Conservation (phyloP, 2,888 invertebrate genomes). For the Idaea aversata region DNA sequence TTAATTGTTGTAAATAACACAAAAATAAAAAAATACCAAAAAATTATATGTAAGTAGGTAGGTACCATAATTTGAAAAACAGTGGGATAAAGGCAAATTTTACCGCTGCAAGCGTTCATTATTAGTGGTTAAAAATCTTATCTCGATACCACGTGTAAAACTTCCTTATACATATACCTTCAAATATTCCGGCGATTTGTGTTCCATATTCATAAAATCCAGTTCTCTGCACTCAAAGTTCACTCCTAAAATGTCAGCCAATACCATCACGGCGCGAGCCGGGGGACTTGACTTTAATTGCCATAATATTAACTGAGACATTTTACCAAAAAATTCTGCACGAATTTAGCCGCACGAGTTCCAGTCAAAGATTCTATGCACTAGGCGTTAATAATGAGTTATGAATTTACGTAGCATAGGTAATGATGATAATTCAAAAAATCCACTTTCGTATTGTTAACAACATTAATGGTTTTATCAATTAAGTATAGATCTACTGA, state of each 20-base stretch:
- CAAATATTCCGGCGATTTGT: conserved; percentile 33
- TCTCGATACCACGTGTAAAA: too few species aligned
- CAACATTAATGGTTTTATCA: neutral
- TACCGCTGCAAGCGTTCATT: too few species aligned
- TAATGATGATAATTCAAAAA: neutral
- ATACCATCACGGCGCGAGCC: conserved; percentile 32
- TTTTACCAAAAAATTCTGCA: neutral
- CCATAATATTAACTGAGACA: conserved; percentile 27
- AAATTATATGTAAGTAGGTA: too few species aligned
- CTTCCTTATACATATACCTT: conserved; percentile 25
- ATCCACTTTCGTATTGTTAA: neutral
- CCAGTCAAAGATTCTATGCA: neutral
- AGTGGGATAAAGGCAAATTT: too few species aligned
- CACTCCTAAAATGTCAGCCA: conserved; percentile 32
- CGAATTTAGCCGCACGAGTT: neutral
- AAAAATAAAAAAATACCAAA: too few species aligned
- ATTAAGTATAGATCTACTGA: neutral
- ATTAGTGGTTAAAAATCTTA: too few species aligned
- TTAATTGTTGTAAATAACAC: too few species aligned
- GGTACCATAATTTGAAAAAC: too few species aligned
- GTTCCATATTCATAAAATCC: conserved; percentile 31
- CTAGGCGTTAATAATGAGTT: neutral
- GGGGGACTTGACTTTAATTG: conserved; percentile 36
- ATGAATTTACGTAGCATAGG: neutral
- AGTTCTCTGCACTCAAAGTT: conserved; percentile 27